Base-by-base conservation (phyloP, 2,888 invertebrate species). In the Agrochola lychnidis region DNA sequence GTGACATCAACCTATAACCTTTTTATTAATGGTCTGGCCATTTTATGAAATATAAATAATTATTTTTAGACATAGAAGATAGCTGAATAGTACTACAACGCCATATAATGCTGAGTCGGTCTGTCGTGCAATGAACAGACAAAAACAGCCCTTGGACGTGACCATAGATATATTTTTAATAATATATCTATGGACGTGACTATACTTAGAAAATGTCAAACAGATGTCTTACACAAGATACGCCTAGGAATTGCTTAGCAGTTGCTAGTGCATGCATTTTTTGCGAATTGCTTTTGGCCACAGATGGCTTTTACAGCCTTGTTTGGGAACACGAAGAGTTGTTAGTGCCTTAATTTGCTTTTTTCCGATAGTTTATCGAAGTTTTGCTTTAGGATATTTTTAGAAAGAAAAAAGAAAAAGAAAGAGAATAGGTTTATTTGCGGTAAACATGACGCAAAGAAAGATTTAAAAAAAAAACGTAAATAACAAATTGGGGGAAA, bases 301-400 rank as follows among this genome's bases (percentile, higher is more conserved):
- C 78, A 79, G 78, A 73, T 84, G 87, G 74, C 16, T 70, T 78
- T 84, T 62, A 84, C 51, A 42, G 75, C 59, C 4, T 25, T 61
- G 80, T 84, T 68, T 56, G 79, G 63, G 45, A 56, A 83, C 56
- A 42, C 48, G 12, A 78, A 70, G 40, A 40, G 71, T 78, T 67
- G 81, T 81, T 84, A 51, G 48, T 42, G 53, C 48, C 30, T 79
- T 82, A 76, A 79, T 79, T 76, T 82, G 22, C 63, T 63, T 79
- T 82, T 68, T 82, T 82, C 57, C 57, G 51, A 68, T 79, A 57
- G 57, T 79, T 82, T 79, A 79, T 79, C 25, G 79, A 82, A 68
- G 30, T 57, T 61, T 66, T 30, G 66, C 10, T 67, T 25, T 19
- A 19, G 22, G 0, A 14, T 63, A 9, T 57, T 64, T 73, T 53